Percentiles rank a stretch among this genome's conserved stretches.
Conservation (phyloP, 2,888 invertebrate species). For the Nemoura dubitans region DNA sequence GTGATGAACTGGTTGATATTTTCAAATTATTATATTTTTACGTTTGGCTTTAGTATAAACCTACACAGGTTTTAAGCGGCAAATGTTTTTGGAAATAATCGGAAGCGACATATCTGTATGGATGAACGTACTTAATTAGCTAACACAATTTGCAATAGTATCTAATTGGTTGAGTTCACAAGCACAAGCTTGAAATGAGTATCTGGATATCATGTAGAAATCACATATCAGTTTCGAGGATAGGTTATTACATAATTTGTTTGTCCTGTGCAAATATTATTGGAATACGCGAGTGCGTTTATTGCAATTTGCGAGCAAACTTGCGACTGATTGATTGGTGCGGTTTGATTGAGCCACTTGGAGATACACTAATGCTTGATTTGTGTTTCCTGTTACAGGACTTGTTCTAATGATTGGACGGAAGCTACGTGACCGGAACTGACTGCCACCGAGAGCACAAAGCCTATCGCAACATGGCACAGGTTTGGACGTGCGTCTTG, state of each 20-base stretch:
- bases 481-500: conserved; percentile 47
- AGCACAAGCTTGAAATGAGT: not conserved
- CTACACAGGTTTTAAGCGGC: too few relatives aligned
- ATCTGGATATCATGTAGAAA: not conserved
- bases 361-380: not conserved
- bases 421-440: conserved; percentile 40
- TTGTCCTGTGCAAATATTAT: not conserved
- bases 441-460: conserved; percentile 33
- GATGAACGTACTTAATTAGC: not conserved
- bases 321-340: not conserved
- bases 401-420: conserved; percentile 26
- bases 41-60: too few relatives aligned
- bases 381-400: conserved; percentile 37
- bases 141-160: not conserved
- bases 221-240: not conserved
- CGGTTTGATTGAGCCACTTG: not conserved
- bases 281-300: not conserved
- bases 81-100: too few relatives aligned
- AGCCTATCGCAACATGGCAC: conserved; percentile 44
- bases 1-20: too few relatives aligned
- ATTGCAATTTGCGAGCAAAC: not conserved
- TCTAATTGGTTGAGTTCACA: not conserved
- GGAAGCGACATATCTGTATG: too few relatives aligned
- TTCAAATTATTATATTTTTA: too few relatives aligned
- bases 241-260: not conserved